Evolutionary conservation across 2,113 vertebrate species (phyloP), one percentile per base, ranked within the genome.

Genomic region (Redunca redunca): DNA sequence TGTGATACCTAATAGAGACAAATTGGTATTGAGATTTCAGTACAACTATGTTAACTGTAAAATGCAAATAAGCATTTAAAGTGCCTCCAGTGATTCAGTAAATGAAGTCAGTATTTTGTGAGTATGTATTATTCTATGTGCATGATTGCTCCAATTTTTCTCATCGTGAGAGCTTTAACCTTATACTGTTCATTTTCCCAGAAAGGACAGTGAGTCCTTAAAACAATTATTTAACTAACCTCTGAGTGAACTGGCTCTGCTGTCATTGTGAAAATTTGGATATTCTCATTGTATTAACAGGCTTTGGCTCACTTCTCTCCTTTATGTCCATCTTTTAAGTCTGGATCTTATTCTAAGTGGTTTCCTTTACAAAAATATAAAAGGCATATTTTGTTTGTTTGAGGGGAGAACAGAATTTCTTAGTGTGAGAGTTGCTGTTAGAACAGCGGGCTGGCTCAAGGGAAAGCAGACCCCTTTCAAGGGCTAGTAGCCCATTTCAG

Each of bases 221-320:
- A 98, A 99, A 98, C 98, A 98, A 98, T 97, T 96, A 91, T 98
- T 99, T 98, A 98, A 98, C 95, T 98, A 98, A 98, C 97, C 97
- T 98, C 96, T 97, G 88, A 91, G 52, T 98, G 98, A 98, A 98
- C 81, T 21, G 97, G 92, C 95, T 97, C 93, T 96, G 87, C 92
- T 97, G 74, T 89, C 97, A 92, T 90, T 97, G 92, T 80, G 95
- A 98, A 98, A 98, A 98, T 98, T 98, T 97, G 97, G 98, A 98
- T 98, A 71, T 95, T 95, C 94, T 98, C 97, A 96, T 97, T 97
- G 93, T 95, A 53, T 98, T 99, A 98, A 98, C 98, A 97, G 97
- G 90, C 97, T 98, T 97, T 98, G 98, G 89, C 97, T 98, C 91
- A 95, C 94, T 88, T 95, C 92, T 97, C 95, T 93, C 96, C 91